Conservation (phyloP, 1,140 invertebrate species). For the Holcopasites calliopsidis region DNA sequence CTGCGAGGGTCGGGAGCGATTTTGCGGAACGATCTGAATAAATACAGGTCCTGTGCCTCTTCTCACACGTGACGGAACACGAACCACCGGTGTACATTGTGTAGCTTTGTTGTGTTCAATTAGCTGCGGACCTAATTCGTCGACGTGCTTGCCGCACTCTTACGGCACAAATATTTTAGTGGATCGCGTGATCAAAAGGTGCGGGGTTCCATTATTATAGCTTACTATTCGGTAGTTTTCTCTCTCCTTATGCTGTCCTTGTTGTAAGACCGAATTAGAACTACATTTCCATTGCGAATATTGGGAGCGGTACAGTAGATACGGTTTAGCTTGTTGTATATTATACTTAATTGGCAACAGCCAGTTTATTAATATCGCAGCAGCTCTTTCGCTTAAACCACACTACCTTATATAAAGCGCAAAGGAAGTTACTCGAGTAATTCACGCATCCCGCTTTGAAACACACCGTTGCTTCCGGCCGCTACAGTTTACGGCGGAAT, state of each 20-base stretch:
- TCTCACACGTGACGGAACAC: conserved; percentile 2
- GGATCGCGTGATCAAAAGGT: neutral
- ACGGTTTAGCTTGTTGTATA: too few species aligned
- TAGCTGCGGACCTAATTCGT: neutral
- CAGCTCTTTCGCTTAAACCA: too few species aligned
- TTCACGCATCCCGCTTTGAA: neutral
- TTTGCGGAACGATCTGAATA: conserved; percentile 45
- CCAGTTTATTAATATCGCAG: too few species aligned
- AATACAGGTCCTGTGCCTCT: conserved; percentile 7
- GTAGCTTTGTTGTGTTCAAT: conserved; percentile 4
- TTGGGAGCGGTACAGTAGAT: too few species aligned
- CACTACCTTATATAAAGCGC: neutral
- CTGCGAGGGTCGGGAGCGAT: conserved; percentile 46
- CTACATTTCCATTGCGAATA: too few species aligned
- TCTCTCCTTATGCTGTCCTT: too few species aligned
- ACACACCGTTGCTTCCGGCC: neutral
- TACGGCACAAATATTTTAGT: neutral
- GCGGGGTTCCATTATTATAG: too few species aligned
- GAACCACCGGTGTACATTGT: conserved; percentile 3
- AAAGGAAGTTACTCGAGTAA: neutral
- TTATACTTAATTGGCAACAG: too few species aligned
- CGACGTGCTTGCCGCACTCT: neutral
- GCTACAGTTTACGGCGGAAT: conserved; percentile 13
- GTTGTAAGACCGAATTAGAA: too few species aligned
- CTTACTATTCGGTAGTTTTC: too few species aligned